Evolutionary conservation across 2,113 vertebrate species (phyloP), one percentile per base, ranked within the genome.

Genomic region (Corythornis cristatus): DNA sequence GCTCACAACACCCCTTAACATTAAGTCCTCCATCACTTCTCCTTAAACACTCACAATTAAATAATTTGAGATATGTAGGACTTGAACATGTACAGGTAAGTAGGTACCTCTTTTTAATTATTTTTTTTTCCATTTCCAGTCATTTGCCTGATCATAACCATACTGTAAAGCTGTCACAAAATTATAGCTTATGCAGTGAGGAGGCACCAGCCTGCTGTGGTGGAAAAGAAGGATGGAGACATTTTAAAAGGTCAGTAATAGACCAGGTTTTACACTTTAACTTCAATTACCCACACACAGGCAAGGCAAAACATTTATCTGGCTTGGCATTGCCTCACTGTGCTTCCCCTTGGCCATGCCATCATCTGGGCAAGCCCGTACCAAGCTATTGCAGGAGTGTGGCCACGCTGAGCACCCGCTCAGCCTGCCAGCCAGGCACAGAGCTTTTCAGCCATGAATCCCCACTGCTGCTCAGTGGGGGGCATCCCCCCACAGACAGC

Each of bases 171-270:
- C 88, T 93, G 93, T 81, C 89, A 90, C 56, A 80, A 95, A 90
- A 93, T 92, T 60, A 57, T 51, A 42, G 35, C 77, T 94, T 91
- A 60, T 0, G 0, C 84, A 46, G 48, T 75, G 77, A 93, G n/a
- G 42, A 29, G 26, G 28, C 64, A 90, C 74, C 67, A 75, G 67
- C 80, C 79, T 84, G 16, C 79, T 64, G 78, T 40, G 37, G 78
- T 76, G 82, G 88, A 94, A 88, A 35, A 51, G 31, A 46, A 93
- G 89, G 48, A 95, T 48, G 73, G 60, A 95, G 77, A 82, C 93
- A 87, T 92, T 95, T 95, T 0, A 71, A 94, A 96, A 97, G 94
- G 96, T 95, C 93, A 94, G 89, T 96, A 95, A 96, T 46, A 90
- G 86, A 93, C 86, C 89, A 83, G 88, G 71, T 92, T 96, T 96